Evolutionary conservation across 2,797 vertebrate genomes (phyloP), one percentile per base, ranked within the genome.

Genomic region (Microchirus variegatus): DNA sequence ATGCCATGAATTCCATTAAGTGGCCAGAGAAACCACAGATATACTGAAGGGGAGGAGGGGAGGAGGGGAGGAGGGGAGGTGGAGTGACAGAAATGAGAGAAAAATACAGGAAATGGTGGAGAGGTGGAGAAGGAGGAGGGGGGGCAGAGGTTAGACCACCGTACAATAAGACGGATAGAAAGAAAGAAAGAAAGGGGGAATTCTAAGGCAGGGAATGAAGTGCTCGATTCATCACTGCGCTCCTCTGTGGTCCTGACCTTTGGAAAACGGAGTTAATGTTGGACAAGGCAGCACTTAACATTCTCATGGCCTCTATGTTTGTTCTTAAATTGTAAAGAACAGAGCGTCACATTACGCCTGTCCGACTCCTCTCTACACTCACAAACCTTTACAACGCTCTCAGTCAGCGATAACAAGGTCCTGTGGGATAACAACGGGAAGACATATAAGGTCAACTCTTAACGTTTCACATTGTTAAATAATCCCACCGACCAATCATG

Each of bases 1-100:
- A 91, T 91, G 86, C 89, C 88, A 85, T 60, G 76, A 86, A 89
- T 91, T 89, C 87, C 89, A 90, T 90, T 89, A 89, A 87, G 81
- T 85, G 83, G 81, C 83, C 84, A 78, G 66, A 75, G 72, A 82
- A 89, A 80, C 75, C 76, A 77, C 81, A 79, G 75, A 74, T 70
- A 26, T 31, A 40, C 3, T 3, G 37, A 63, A 59, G 59, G 10
- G 49, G 26, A 63, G 71, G 53, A 63, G 45, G 58, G 67, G 51
- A 75, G 68, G n/a, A n/a, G n/a, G n/a, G n/a, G n/a, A n/a, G n/a
- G n/a, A n/a, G n/a, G n/a, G n/a, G n/a, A n/a, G n/a, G n/a, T n/a
- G n/a, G n/a, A n/a, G 70, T 15, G 57, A 80, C 73, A 68, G 77
- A 67, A 70, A 74, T 5, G 43, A 9, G 43, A 14, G 9, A 16